A percentile compares a stretch with the other conserved stretches of the same genome.
Conservation (phyloP, 2,888 invertebrate species). For the Halictus ligatus region DNA sequence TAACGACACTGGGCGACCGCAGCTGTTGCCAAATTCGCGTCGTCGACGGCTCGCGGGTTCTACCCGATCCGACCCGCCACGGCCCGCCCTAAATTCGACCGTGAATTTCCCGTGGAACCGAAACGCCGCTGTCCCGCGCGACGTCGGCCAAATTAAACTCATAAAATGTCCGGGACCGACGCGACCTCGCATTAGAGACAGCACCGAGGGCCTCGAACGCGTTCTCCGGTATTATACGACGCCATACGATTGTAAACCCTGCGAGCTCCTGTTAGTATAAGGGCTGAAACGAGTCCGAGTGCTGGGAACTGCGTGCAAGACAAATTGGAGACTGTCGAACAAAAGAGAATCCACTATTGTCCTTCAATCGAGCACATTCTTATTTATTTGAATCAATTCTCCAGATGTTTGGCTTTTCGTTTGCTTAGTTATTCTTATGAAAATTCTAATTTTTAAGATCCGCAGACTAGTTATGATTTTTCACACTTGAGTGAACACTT, state of each 20-base stretch:
- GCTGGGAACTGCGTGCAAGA: not conserved
- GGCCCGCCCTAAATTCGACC: conserved; percentile 61
- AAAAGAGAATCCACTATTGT: not conserved
- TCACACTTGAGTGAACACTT: too few relatives aligned
- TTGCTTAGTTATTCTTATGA: not conserved
- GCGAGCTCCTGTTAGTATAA: not conserved
- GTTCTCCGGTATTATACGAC: conserved; percentile 36
- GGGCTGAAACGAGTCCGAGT: not conserved
- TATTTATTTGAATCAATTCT: not conserved
- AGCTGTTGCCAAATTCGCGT: conserved; percentile 71
- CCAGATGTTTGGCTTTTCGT: not conserved
- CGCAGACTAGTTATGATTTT: too few relatives aligned
- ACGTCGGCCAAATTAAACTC: conserved; percentile 79
- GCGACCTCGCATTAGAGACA: conserved; percentile 46
- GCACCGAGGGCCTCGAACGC: conserved; percentile 21
- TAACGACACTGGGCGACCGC: conserved; percentile 45
- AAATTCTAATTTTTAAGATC: not conserved
- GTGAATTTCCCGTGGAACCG: conserved; percentile 74
- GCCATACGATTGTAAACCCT: conserved; percentile 28
- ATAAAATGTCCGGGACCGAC: conserved; percentile 77
- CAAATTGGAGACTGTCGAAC: not conserved
- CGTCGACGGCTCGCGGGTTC: conserved; percentile 35
- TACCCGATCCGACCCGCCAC: conserved; percentile 23
- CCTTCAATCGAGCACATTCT: not conserved
- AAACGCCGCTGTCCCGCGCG: conserved; percentile 68